Evolutionary conservation across 2,113 vertebrate genomes (phyloP).

Genomic region (Cyprinodon variegatus): DNA sequence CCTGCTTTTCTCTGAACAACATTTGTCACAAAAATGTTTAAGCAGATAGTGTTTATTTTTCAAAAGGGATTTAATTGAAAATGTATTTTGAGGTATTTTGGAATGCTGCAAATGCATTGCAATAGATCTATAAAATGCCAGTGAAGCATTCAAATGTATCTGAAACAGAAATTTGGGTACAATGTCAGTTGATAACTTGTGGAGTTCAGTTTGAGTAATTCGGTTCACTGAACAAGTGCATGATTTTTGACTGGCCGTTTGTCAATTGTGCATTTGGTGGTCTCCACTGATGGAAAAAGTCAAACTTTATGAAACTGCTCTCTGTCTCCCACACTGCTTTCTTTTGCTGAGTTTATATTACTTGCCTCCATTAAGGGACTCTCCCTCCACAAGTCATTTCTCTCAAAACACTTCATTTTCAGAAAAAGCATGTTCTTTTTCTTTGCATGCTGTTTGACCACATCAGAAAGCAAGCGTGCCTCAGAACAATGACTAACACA

Average conservation of each 20-base stretch:
- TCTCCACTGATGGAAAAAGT: constrained; percentile 69
- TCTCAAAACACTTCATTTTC: constrained; percentile 80
- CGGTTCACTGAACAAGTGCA: constrained; percentile 2
- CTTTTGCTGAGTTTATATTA: constrained; percentile 75
- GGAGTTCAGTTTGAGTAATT: constrained; percentile 24
- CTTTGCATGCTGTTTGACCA: constrained; percentile 67
- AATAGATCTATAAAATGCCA: constrained; percentile 4
- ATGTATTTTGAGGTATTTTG: background rate
- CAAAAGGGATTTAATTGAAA: background rate
- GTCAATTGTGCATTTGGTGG: constrained; percentile 67
- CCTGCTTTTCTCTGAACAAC: constrained; percentile 26
- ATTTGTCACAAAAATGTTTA: constrained; percentile 35
- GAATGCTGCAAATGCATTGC: constrained; percentile 1
- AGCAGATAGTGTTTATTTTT: constrained; percentile 1
- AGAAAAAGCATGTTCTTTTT: constrained; percentile 62
- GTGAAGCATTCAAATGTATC: constrained; percentile 8
- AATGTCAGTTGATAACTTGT: constrained; percentile 17
- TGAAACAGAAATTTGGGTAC: constrained; percentile 4
- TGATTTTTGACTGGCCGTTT: constrained; percentile 55
- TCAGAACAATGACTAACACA: constrained; percentile 65
- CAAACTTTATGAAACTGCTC: constrained; percentile 74
- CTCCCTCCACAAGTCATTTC: constrained; percentile 76
- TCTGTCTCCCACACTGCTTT: constrained; percentile 76
- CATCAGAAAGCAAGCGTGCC: constrained; percentile 72
- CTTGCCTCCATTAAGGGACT: constrained; percentile 71